Base-by-base conservation (phyloP, 2,888 invertebrate genomes). In the Seira sanloemensis region DNA sequence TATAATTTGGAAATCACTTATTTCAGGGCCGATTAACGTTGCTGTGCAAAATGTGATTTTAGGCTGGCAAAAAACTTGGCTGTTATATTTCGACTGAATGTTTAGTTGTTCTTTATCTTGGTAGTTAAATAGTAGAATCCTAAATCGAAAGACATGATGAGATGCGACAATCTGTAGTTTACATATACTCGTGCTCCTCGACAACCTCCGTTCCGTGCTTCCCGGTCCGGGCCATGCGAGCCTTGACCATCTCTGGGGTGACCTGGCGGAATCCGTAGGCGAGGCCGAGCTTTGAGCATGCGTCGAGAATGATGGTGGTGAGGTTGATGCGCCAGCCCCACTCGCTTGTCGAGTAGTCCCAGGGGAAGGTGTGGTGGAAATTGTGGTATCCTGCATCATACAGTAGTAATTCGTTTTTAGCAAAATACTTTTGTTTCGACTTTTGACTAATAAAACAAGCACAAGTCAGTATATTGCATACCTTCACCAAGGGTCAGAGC, bases 281-380 rank as follows among this genome's bases (percentile, higher is more conserved):
- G 7, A 86, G 80, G 21, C 87, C 87, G 54, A 86, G 50, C 5
- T 54, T 37, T 18, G 72, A 54, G 50, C 72, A 85, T 26, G 82
- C 24, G 50, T 87, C 86, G 2, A 87, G 46, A 5, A 76, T 69
- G 1, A 84, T 71, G 0, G 79, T 86, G 9, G 86, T 86, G 9
- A 86, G 50, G 26, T 87, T 87, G 54, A 87, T 83, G 1, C 65
- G 65, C 72, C 76, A 86, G 12, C 87, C 87, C 85, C 79, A 86
- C 62, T 86, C 86, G 5, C 75, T 75, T 0, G 86, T 81, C 0
- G 71, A 54, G 46, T 87, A 87, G 26, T 87, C 87, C 78, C 80
- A 87, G 4, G 87, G 87, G 74, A 87, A 86, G 18, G 86, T 85
- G 50, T 87, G 87, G 65, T 87, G 87, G 77, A 78, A 87, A 26